These are phyloP conservation scores for Chaitophorus viminalis DNA, from an alignment of 2,888 invertebrate species.

Conservation along the genomic window DNA sequence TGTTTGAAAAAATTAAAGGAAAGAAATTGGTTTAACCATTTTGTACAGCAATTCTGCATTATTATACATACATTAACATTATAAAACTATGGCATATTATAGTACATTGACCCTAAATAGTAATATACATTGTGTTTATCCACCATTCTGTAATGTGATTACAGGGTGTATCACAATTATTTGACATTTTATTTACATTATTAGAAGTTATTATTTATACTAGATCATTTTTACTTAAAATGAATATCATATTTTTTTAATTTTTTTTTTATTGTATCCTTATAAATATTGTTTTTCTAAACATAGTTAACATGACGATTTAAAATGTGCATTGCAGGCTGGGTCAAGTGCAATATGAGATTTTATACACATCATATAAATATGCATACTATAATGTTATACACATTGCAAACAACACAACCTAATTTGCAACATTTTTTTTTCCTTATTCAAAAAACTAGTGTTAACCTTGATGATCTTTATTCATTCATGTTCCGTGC, in stretches of 20 bases:
- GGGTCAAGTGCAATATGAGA: conserved; percentile 62
- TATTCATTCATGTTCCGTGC: neutral
- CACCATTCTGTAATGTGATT: neutral
- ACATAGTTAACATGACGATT: neutral
- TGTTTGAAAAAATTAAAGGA: neutral
- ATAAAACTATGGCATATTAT: neutral
- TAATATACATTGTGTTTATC: neutral
- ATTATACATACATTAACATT: neutral
- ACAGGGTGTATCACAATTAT: neutral
- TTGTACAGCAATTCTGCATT: neutral
- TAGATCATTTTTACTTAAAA: neutral
- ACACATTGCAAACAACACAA: conserved; percentile 58
- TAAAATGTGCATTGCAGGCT: conserved; percentile 59
- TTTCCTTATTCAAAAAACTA: neutral
- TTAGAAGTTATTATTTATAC: too few relatives aligned
- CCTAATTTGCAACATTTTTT: conserved; percentile 55
- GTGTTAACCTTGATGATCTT: neutral
- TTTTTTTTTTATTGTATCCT: too few relatives aligned
- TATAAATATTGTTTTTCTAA: neutral
- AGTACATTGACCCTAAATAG: neutral
- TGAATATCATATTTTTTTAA: neutral
- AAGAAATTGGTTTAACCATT: neutral
- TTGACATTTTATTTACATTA: too few relatives aligned
- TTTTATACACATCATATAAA: neutral
- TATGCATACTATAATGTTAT: neutral